phyloP scores from a whole-genome alignment of 2,113 vertebrate species.

The Mesitornis unicolor region DNA sequence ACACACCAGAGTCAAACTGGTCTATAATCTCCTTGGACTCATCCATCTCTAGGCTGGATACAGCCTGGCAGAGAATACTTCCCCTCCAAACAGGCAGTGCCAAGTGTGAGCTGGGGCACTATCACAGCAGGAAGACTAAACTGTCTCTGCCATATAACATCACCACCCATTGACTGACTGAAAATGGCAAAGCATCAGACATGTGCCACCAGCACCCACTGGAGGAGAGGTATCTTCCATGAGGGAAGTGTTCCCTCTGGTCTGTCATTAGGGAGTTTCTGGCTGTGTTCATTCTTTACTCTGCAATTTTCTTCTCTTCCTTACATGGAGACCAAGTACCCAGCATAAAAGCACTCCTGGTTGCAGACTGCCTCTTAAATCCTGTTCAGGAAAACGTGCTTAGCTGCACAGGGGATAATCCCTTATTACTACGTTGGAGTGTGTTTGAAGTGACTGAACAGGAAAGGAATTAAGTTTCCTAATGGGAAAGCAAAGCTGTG shows the following conservation, averaged over 20 bases:
- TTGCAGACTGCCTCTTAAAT: not conserved
- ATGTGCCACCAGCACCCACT: not conserved
- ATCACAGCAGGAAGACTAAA: not conserved
- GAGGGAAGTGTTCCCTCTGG: not conserved
- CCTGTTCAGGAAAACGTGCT: not conserved
- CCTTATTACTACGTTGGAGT: not conserved
- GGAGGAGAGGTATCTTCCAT: not conserved
- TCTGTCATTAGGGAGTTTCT: not conserved
- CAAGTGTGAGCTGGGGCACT: not conserved
- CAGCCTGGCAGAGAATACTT: not conserved
- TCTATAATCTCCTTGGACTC: not conserved
- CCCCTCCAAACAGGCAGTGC: not conserved
- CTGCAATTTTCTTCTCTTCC: not conserved
- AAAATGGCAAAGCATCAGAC: not conserved
- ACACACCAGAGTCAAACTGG: not conserved
- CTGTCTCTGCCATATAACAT: not conserved
- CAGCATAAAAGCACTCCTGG: not conserved
- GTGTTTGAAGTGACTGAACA: not conserved
- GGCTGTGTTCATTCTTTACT: not conserved
- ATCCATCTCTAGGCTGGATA: not conserved
- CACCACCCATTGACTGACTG: not conserved
- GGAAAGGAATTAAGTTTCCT: not conserved
- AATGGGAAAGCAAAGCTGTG: not conserved
- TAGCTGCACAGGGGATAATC: not conserved
- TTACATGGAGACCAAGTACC: not conserved